phyloP scores from a whole-genome alignment of 2,113 vertebrate species.

The Sturnus vulgaris region DNA sequence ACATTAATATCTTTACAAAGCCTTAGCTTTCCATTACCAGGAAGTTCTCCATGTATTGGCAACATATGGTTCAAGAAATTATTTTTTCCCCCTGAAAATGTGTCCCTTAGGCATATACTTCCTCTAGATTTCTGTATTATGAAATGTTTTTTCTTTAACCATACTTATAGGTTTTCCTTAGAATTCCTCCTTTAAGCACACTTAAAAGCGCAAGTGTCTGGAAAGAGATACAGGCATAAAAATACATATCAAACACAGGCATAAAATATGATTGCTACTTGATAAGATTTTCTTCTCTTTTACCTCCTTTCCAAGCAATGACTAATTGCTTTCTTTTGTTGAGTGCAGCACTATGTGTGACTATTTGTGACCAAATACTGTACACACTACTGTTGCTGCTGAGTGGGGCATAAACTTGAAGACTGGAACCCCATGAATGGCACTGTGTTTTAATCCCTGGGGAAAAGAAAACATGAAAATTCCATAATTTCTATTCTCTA shows the following conservation, averaged over 20 bases:
- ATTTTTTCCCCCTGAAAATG: not conserved
- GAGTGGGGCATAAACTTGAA: not conserved
- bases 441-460: not conserved
- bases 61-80: slow-evolving; percentile 66
- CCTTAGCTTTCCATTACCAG: slow-evolving; percentile 63
- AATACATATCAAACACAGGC: slow-evolving; percentile 46
- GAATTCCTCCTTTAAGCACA: slow-evolving; percentile 62
- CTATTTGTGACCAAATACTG: not conserved
- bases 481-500: not conserved
- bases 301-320: slow-evolving; percentile 3
- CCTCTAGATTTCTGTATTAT: slow-evolving; percentile 67
- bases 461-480: not conserved
- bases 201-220: slow-evolving; percentile 49
- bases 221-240: not conserved
- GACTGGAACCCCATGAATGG: not conserved
- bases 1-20: slow-evolving; percentile 65
- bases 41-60: slow-evolving; percentile 62
- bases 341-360: not conserved
- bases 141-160: slow-evolving; percentile 65
- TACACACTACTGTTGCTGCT: not conserved
- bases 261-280: slow-evolving; percentile 55
- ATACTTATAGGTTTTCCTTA: slow-evolving; percentile 49
- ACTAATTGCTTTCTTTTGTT: slow-evolving; percentile 40
- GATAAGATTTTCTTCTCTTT: not conserved
- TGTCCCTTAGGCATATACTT: slow-evolving; percentile 67